Percentiles rank a stretch among this genome's conserved stretches.
Conservation (phyloP, 2,888 invertebrate species). For the Drosophila koepferae region DNA sequence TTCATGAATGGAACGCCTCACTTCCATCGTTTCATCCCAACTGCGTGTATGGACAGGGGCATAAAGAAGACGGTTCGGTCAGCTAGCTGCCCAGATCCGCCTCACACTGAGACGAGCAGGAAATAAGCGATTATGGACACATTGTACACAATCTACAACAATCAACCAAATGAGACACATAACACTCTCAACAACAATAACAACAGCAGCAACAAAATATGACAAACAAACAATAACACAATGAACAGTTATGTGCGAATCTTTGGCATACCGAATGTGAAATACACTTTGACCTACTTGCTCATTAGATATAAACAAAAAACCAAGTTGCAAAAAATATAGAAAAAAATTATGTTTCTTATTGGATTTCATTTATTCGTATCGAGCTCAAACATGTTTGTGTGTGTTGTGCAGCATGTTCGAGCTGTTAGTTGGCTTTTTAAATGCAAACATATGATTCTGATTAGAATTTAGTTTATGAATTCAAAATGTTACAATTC, state of each 20-base stretch:
- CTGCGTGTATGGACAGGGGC: neutral
- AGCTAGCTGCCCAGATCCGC: conserved; percentile 48
- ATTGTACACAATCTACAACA: conserved; percentile 52
- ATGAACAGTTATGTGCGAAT: neutral
- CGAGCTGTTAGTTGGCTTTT: neutral
- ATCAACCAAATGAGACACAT: conserved; percentile 32
- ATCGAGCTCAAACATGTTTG: neutral
- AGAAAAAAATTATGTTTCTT: neutral
- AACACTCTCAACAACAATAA: conserved; percentile 14
- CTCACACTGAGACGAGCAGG: conserved; percentile 49
- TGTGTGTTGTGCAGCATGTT: neutral
- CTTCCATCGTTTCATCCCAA: conserved; percentile 12
- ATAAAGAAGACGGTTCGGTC: conserved; percentile 26
- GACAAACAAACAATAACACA: conserved; percentile 7
- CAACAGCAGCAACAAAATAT: neutral
- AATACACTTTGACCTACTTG: neutral
- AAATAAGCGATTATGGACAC: conserved; percentile 61
- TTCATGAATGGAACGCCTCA: conserved; percentile 59
- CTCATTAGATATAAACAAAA: neutral
- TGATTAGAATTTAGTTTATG: neutral
- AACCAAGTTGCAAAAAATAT: neutral
- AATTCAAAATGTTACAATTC: no score
- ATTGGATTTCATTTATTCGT: neutral
- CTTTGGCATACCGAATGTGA: neutral
- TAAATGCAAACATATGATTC: neutral